Evolutionary conservation across 2,113 vertebrate genomes (phyloP).

Genomic region (Daphoenositta chrysoptera): DNA sequence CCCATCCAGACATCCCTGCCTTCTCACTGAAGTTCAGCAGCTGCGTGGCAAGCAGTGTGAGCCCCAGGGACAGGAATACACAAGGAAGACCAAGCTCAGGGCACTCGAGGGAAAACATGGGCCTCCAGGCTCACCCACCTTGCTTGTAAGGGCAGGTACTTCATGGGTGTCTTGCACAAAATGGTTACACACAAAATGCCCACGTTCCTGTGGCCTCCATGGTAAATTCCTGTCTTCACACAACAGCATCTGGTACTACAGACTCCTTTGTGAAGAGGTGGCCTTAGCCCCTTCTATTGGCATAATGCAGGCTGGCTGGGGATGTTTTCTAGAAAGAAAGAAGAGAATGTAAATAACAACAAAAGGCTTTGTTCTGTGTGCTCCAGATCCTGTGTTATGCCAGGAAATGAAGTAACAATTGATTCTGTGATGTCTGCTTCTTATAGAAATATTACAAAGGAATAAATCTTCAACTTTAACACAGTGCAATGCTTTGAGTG

Average conservation of each 20-base stretch:
- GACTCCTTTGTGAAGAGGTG: background rate
- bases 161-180: background rate
- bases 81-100: background rate
- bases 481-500: background rate
- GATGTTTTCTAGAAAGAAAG: background rate
- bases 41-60: accelerated
- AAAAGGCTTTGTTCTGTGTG: background rate
- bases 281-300: background rate
- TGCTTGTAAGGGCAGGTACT: background rate
- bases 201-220: accelerated
- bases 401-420: background rate
- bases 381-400: background rate
- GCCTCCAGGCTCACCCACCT: accelerated
- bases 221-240: background rate
- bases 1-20: accelerated
- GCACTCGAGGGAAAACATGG: accelerated
- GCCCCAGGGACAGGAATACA: accelerated
- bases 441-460: background rate
- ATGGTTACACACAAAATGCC: background rate
- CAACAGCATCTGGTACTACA: accelerated
- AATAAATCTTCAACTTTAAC: background rate
- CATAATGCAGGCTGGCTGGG: accelerated
- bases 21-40: background rate
- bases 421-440: background rate
- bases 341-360: background rate